Conservation (phyloP, 2,113 vertebrate genomes). For the Lontra canadensis region DNA sequence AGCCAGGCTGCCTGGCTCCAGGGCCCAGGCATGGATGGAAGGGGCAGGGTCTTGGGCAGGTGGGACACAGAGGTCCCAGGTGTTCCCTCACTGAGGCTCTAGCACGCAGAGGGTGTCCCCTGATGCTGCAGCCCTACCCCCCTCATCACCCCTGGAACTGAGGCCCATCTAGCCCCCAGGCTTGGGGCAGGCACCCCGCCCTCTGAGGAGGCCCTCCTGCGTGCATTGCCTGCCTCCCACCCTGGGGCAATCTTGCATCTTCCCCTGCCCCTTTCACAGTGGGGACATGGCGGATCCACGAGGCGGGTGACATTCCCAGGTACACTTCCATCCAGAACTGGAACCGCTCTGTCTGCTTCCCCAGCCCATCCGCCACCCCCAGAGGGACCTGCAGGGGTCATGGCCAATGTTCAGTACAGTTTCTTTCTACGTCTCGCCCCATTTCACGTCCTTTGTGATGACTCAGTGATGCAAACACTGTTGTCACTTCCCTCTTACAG, state of each 20-base stretch:
- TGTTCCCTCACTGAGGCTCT: fast-evolving
- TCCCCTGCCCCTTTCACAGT: fast-evolving
- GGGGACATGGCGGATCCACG: fast-evolving
- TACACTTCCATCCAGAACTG: fast-evolving
- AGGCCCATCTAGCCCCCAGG: background rate
- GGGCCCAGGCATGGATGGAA: fast-evolving
- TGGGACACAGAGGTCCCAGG: fast-evolving
- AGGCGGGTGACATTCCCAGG: background rate
- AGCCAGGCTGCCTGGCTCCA: background rate
- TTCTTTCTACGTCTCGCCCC: fast-evolving
- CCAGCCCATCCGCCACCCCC: background rate
- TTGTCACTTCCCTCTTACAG: background rate
- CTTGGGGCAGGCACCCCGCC: no score
- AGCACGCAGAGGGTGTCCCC: background rate
- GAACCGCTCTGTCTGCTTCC: background rate
- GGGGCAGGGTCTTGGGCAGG: background rate
- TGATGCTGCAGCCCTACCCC: background rate
- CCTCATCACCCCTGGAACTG: background rate
- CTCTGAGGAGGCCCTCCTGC: no score
- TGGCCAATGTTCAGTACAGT: fast-evolving
- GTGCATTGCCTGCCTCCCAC: background rate
- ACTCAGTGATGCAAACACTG: fast-evolving
- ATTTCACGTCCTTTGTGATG: fast-evolving
- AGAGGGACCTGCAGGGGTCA: fast-evolving
- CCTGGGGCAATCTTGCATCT: background rate